Conservation (phyloP, 2,113 vertebrate species). For the Prunella himalayana region DNA sequence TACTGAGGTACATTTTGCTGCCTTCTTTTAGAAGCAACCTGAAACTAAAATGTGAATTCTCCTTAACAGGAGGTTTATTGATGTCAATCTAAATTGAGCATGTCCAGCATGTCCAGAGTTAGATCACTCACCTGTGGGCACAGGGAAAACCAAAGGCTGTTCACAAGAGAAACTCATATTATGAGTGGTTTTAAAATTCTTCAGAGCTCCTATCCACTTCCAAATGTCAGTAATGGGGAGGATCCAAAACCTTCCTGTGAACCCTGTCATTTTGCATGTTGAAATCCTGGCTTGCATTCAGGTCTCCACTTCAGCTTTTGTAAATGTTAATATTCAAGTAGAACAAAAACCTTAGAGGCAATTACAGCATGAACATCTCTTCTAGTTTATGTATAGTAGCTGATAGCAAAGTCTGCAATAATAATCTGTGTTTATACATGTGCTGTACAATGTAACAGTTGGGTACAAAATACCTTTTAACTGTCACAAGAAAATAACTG, state of each 20-base stretch:
- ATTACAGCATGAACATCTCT: constrained; percentile 51
- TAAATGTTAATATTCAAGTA: constrained; percentile 36
- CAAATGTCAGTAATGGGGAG: background rate
- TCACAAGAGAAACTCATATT: background rate
- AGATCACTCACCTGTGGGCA: background rate
- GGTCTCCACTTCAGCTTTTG: constrained; percentile 11
- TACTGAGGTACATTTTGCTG: background rate
- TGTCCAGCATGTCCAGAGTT: background rate
- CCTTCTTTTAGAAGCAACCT: background rate
- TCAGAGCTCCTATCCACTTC: background rate
- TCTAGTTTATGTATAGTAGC: constrained; percentile 51
- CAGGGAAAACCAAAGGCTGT: background rate
- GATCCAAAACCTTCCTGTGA: background rate
- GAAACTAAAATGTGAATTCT: background rate
- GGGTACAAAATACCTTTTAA: background rate
- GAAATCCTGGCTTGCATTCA: background rate
- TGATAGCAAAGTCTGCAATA: constrained; percentile 48
- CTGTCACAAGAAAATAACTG: constrained; percentile 23
- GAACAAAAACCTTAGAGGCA: constrained; percentile 24
- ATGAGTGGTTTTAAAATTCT: background rate
- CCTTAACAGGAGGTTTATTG: background rate
- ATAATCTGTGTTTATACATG: constrained; percentile 31
- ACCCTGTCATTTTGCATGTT: background rate
- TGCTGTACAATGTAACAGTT: background rate
- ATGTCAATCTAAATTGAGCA: background rate